Base-by-base conservation (phyloP, 2,888 invertebrate genomes). In the Tethea ocularis region DNA sequence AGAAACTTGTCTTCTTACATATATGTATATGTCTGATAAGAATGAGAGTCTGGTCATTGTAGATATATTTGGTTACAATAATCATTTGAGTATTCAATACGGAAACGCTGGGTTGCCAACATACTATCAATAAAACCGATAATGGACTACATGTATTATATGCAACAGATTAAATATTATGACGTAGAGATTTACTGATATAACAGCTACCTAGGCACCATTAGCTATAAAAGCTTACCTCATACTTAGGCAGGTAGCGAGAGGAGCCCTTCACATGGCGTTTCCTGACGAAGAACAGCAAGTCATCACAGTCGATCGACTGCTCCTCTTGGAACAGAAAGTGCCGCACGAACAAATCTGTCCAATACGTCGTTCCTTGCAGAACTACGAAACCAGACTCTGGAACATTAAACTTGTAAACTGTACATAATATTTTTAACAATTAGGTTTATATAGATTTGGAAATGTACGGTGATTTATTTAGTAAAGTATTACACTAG, bases 291-390 rank as follows among this genome's bases (percentile, higher is more conserved):
- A 99, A 99, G 91, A 99, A 99, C 67, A 99, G 91, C 77, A 99
- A 94, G 90, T 99, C 99, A 91, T 99, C 99, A 74, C 97, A 96
- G 88, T 98, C 98, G 75, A 97, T 98, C 66, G 97, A 96, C 66
- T 96, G 95, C 84, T 97, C 97, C 68, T 96, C 96, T 93, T 97
- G 97, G 84, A 98, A 98, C 57, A 98, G 94, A 88, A 99, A 99
- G 93, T 98, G 98, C 15, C 98, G 95, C 68, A 98, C 97, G 90
- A 99, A 99, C 71, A 99, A 94, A 88, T 98, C 98, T 57, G 98
- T 98, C 98, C 99, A 99, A 83, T 98, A 98, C 3, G 97, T 97
- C 62, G 97, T 97, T 46, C 98, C 97, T 90, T 98, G 97, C 17
- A 98, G 95, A 88, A 98, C 96, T 68, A 98, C 98, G 92, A 98